Evolutionary conservation across 2,113 vertebrate species (phyloP).

Genomic region (Gopherus evgoodei): DNA sequence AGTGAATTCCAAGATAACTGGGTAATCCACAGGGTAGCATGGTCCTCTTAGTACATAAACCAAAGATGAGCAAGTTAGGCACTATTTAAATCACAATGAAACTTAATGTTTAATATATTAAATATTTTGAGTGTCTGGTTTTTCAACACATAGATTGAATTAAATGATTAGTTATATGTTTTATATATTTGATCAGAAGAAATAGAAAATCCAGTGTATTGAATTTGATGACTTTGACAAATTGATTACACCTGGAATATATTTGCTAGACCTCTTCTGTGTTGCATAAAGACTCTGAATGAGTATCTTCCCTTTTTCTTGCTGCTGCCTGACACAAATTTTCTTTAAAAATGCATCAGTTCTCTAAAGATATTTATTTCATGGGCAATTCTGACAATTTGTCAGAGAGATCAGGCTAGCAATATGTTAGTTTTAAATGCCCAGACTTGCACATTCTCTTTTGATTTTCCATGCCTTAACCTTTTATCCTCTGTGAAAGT

Average conservation of each 20-base stretch:
- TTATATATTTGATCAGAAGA: background rate
- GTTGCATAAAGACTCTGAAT: background rate
- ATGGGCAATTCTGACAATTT: conserved; percentile 53
- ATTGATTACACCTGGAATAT: conserved; percentile 19
- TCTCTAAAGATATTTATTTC: conserved; percentile 42
- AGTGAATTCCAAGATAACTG: background rate
- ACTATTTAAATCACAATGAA: background rate
- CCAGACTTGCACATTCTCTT: conserved; percentile 54
- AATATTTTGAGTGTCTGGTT: background rate
- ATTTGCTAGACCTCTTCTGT: conserved; percentile 10
- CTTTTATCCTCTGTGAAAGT: conserved; percentile 37
- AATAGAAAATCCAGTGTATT: background rate
- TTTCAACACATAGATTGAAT: background rate
- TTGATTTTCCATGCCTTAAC: conserved; percentile 60
- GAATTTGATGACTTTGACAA: conserved; percentile 15
- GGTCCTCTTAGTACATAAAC: background rate
- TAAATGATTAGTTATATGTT: background rate
- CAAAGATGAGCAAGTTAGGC: background rate
- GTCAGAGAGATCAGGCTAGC: conserved; percentile 28
- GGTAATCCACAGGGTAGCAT: background rate
- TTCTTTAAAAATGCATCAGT: conserved; percentile 30
- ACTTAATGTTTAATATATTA: background rate
- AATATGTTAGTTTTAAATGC: conserved; percentile 41
- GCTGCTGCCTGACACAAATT: background rate
- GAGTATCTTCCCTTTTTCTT: conserved; percentile 8